phyloP scores from a whole-genome alignment of 2,797 vertebrate species.

The Brachymystax lenok region DNA sequence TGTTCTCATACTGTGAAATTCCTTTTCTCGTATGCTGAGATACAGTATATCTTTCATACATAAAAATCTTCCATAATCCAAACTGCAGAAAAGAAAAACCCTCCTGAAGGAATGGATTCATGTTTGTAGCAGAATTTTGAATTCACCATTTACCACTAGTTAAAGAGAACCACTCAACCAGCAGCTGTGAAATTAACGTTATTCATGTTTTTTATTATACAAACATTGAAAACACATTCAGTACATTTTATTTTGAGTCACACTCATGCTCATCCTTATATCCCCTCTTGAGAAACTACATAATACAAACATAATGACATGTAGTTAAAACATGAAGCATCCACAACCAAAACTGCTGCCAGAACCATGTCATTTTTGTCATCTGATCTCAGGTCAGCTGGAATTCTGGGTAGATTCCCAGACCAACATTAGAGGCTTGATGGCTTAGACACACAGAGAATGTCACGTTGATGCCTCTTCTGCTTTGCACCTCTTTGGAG shows the following conservation, averaged over 20 bases:
- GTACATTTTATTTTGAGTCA: constrained; percentile 23
- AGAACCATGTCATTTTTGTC: constrained; percentile 67
- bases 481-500: constrained; percentile 56
- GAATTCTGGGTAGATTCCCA: constrained; percentile 23
- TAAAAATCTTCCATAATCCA: neutral
- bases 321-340: constrained; percentile 50
- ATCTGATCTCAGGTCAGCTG: constrained; percentile 64
- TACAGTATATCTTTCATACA: constrained; percentile 8
- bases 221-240: neutral
- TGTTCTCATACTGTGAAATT: constrained; percentile 16
- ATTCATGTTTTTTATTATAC: neutral
- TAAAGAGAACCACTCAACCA: neutral
- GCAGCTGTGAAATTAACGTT: neutral
- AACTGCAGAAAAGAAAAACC: neutral
- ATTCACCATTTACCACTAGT: no score
- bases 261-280: constrained; percentile 21
- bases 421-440: constrained; percentile 47
- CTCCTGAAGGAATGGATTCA: neutral
- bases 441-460: constrained; percentile 37
- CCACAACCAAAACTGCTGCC: constrained; percentile 66
- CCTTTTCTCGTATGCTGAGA: constrained; percentile 3
- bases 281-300: neutral
- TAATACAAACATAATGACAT: constrained; percentile 68
- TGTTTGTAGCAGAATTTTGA: neutral
- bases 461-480: constrained; percentile 43